Evolutionary conservation across 2,888 invertebrate species (phyloP).

Genomic region (Synergus laeviventris): DNA sequence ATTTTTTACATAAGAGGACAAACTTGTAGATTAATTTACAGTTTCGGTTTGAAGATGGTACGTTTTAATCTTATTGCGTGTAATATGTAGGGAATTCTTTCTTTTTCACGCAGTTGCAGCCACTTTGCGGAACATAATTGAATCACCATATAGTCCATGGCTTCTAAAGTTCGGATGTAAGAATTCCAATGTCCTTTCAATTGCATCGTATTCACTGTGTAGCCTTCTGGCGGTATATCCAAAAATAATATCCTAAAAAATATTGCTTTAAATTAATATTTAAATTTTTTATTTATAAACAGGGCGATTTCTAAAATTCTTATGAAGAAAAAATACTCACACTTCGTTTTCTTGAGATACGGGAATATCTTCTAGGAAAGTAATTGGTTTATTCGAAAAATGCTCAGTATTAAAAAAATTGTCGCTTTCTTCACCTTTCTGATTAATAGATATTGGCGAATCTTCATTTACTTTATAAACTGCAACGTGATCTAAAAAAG

Average conservation of each 20-base stretch:
- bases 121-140: constrained; percentile 19
- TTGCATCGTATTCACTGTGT: constrained; percentile 15
- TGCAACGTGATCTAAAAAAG: constrained; percentile 77
- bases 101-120: neutral
- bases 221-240: constrained; percentile 19
- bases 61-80: constrained; percentile 37
- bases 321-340: constrained; percentile 26
- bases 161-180: constrained; percentile 34
- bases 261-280: neutral
- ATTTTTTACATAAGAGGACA: neutral
- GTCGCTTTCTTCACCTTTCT: neutral
- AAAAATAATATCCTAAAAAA: constrained; percentile 39
- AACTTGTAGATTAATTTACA: neutral
- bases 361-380: constrained; percentile 40
- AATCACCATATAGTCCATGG: constrained; percentile 28
- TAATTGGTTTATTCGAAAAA: neutral
- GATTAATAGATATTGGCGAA: constrained; percentile 57
- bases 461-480: constrained; percentile 77
- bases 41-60: neutral
- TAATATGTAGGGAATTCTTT: constrained; percentile 40
- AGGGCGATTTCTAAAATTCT: no score
- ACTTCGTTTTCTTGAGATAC: constrained; percentile 27
- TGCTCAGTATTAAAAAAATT: neutral
- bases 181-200: constrained; percentile 33
- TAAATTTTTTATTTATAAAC: neutral